Conservation (phyloP, 1,140 invertebrate species). For the Camponotus floridanus region DNA sequence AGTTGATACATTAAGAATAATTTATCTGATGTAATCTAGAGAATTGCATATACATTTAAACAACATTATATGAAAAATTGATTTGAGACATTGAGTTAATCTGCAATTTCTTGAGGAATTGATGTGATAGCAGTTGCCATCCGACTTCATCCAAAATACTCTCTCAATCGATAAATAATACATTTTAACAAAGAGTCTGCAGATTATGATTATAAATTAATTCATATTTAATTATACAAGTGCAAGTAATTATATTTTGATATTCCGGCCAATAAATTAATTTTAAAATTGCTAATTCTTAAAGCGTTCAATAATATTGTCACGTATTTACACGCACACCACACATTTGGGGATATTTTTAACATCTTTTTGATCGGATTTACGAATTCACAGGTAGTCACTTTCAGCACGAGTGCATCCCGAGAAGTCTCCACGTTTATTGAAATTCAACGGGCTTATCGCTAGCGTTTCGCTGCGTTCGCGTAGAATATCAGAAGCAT, state of each 20-base stretch:
- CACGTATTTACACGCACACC: not conserved
- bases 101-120: constrained; percentile 17
- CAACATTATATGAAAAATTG: not conserved
- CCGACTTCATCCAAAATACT: constrained; percentile 23
- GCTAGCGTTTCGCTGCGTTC: not conserved
- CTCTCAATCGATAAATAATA: not conserved
- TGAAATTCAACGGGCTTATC: constrained; percentile 23
- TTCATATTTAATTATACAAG: not conserved
- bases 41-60: not conserved
- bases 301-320: not conserved
- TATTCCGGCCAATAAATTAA: not conserved
- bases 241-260: not conserved
- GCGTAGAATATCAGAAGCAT: constrained; percentile 17
- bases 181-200: not conserved
- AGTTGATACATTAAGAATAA: not conserved
- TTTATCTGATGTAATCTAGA: not conserved
- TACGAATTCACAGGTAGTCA: not conserved
- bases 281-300: not conserved
- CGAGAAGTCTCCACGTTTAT: not conserved
- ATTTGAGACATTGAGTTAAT: constrained; percentile 8
- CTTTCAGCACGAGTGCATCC: constrained; percentile 4
- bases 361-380: not conserved
- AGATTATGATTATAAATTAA: not conserved
- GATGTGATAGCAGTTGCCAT: constrained; percentile 30
- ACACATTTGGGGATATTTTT: not conserved